Percentiles rank a stretch among this genome's conserved stretches.
phyloP scores from a whole-genome alignment of 2,888 invertebrate genomes.

The Harpalus rubripes region DNA sequence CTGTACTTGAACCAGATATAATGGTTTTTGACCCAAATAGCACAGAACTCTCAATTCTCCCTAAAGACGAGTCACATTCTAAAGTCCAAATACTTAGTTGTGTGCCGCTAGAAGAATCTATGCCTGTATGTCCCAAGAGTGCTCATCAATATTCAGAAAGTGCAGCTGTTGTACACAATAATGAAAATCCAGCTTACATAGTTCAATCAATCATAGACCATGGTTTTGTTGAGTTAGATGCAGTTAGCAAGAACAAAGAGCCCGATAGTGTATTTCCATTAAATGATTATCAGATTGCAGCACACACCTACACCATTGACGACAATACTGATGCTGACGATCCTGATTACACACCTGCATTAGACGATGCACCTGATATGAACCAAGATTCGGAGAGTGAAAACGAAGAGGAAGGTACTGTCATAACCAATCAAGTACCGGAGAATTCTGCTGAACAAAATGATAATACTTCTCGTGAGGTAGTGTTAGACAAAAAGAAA shows the following conservation, averaged over 20 bases:
- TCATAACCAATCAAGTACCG: not conserved
- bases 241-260: not conserved
- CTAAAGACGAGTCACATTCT: not conserved
- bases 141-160: not conserved
- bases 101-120: not conserved
- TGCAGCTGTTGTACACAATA: not conserved
- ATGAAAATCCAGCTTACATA: not conserved
- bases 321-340: not conserved
- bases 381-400: not conserved
- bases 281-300: not conserved
- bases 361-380: not conserved
- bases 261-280: not conserved
- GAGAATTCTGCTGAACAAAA: not conserved
- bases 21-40: not conserved
- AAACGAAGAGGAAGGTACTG: constrained; percentile 1
- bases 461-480: not conserved
- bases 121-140: not conserved
- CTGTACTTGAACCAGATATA: not conserved
- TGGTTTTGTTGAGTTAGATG: not conserved
- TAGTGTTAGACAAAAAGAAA: not conserved
- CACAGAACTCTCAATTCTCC: not conserved
- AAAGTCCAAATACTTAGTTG: not conserved
- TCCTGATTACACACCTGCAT: constrained; percentile 1
- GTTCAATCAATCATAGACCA: not conserved
- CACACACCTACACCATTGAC: not conserved